Percentiles rank a stretch among this genome's conserved stretches.
These are phyloP conservation scores for Trichosurus vulpecula DNA, from an alignment of 2,797 vertebrate species.

Conservation along the genomic window DNA sequence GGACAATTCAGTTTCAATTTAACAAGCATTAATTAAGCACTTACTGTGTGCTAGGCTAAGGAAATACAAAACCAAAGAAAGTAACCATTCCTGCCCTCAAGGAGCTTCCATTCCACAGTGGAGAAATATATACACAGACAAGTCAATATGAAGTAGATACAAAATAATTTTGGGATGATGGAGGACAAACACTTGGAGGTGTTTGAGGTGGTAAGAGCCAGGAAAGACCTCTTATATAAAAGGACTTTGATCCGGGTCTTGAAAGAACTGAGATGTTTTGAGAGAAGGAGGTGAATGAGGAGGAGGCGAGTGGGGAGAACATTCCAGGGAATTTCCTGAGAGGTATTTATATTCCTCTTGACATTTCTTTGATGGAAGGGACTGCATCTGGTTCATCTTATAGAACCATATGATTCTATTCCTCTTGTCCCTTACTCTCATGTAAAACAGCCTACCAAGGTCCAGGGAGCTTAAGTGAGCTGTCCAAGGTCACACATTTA, in stretches of 20 bases:
- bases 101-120: not conserved
- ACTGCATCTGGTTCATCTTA: not conserved
- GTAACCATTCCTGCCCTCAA: not conserved
- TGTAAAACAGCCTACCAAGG: no score
- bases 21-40: not conserved
- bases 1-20: not conserved
- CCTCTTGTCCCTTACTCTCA: not conserved
- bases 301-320: not conserved
- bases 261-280: not conserved
- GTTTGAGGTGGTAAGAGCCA: not conserved
- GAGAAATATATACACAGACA: not conserved
- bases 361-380: not conserved
- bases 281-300: not conserved
- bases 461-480: not conserved
- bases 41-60: not conserved
- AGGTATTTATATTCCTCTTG: not conserved
- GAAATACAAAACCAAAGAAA: fast-evolving
- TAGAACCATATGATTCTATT: not conserved
- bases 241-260: not conserved
- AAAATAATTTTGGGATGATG: not conserved
- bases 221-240: not conserved
- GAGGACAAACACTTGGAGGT: not conserved
- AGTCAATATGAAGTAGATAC: not conserved
- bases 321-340: not conserved
- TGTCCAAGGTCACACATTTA: not conserved